A percentile compares a stretch with the other conserved stretches of the same genome.
phyloP scores from a whole-genome alignment of 2,888 invertebrate genomes.

The Pyrocoelia pectoralis region DNA sequence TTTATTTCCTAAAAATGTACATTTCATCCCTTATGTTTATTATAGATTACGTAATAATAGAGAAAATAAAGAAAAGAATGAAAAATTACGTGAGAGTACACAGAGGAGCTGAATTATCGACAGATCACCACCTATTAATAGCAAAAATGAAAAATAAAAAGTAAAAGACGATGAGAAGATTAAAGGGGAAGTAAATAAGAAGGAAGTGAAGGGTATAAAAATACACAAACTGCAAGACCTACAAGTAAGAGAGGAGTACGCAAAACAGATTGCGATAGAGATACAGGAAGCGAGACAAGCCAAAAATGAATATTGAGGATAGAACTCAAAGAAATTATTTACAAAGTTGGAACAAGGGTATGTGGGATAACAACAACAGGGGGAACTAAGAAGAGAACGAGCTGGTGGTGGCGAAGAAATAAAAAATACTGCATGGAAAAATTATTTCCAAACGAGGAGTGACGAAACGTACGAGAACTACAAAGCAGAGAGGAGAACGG shows the following conservation, averaged over 20 bases:
- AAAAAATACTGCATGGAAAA: background rate
- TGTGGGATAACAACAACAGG: slow-evolving; percentile 9
- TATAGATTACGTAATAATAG: too few relatives aligned
- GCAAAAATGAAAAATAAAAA: background rate
- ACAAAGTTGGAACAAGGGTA: too few relatives aligned
- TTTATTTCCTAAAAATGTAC: too few relatives aligned
- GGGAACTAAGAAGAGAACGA: background rate
- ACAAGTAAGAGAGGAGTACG: background rate
- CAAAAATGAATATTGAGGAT: too few relatives aligned
- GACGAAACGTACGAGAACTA: background rate
- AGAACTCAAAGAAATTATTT: too few relatives aligned
- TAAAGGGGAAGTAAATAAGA: background rate
- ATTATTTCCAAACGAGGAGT: too few relatives aligned
- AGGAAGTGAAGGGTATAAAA: background rate
- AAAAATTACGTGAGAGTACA: too few relatives aligned
- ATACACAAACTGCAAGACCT: background rate
- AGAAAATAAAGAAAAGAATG: too few relatives aligned
- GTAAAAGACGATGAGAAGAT: background rate
- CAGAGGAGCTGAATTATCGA: too few relatives aligned
- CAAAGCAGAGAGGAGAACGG: background rate
- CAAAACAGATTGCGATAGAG: background rate
- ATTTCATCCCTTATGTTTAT: too few relatives aligned
- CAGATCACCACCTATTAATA: too few relatives aligned
- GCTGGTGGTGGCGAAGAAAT: background rate
- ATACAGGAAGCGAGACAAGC: background rate